These are phyloP conservation scores for Aleadryas rufinucha DNA, from an alignment of 2,113 vertebrate genomes.

Conservation along the genomic window DNA sequence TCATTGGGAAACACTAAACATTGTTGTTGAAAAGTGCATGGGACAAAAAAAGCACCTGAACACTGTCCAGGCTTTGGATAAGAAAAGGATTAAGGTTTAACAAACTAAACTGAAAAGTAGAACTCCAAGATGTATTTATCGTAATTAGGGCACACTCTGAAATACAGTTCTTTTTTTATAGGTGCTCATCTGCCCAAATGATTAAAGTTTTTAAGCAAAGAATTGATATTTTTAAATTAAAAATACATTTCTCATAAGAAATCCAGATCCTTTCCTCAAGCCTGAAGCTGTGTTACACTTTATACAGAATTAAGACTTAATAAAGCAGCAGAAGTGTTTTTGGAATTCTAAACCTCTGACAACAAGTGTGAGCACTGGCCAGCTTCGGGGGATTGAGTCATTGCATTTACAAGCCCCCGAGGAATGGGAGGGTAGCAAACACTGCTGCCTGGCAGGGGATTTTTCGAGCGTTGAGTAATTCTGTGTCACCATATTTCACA, in stretches of 20 bases:
- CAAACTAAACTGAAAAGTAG: not conserved
- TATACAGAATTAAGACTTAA: not conserved
- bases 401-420: slow-evolving; percentile 61
- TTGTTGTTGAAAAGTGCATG: not conserved
- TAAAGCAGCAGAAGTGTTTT: not conserved
- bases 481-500: slow-evolving; percentile 71
- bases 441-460: slow-evolving; percentile 63
- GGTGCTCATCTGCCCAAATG: not conserved
- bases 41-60: not conserved
- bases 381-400: slow-evolving; percentile 67
- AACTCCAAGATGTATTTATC: not conserved
- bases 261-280: not conserved
- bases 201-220: not conserved
- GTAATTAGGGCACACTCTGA: not conserved
- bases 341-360: slow-evolving; percentile 50
- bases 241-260: not conserved
- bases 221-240: not conserved
- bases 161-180: not conserved
- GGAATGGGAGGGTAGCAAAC: slow-evolving; percentile 69
- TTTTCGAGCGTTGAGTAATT: slow-evolving; percentile 76
- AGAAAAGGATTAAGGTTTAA: not conserved
- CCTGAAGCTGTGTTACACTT: not conserved
- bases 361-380: slow-evolving; percentile 45
- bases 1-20: not conserved
- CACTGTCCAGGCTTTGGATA: not conserved